These are phyloP conservation scores for Drosophila ustulata DNA, from an alignment of 2,888 invertebrate genomes.

Conservation along the genomic window DNA sequence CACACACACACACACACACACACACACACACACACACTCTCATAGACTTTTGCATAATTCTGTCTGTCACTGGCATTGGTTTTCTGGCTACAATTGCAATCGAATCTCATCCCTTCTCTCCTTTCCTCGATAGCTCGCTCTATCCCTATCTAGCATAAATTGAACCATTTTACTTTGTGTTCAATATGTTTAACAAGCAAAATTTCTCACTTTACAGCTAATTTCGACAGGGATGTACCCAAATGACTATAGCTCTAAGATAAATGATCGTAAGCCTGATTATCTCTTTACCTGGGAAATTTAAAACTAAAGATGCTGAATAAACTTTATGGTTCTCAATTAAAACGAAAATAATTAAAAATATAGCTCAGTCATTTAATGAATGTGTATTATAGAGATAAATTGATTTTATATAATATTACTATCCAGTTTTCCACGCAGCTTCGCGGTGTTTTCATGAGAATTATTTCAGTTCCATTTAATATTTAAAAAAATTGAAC, in stretches of 20 bases:
- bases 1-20: slow-evolving; percentile 26
- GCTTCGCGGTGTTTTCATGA: too few relatives aligned
- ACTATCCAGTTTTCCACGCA: too few relatives aligned
- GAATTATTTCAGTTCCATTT: too few relatives aligned
- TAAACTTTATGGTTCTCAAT: too few relatives aligned
- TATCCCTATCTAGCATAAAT: slow-evolving; percentile 51
- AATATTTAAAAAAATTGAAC: too few relatives aligned
- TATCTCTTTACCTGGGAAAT: background rate
- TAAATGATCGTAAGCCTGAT: background rate
- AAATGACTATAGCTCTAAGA: slow-evolving; percentile 6
- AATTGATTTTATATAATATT: too few relatives aligned
- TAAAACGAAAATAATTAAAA: too few relatives aligned
- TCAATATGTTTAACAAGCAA: slow-evolving; percentile 75
- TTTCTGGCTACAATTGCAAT: slow-evolving; percentile 70
- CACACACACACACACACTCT: slow-evolving; percentile 25
- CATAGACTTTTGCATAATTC: slow-evolving; percentile 67
- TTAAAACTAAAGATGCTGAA: too few relatives aligned
- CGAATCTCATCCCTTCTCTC: slow-evolving; percentile 7
- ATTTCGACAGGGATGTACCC: slow-evolving; percentile 33
- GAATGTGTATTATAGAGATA: too few relatives aligned
- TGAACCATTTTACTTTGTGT: slow-evolving; percentile 76
- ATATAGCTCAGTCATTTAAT: too few relatives aligned
- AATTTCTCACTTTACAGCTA: slow-evolving; percentile 61
- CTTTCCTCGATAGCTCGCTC: background rate
- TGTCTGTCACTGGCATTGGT: slow-evolving; percentile 68